Conservation (phyloP, 2,797 vertebrate genomes). For the Tachyglossus aculeatus region DNA sequence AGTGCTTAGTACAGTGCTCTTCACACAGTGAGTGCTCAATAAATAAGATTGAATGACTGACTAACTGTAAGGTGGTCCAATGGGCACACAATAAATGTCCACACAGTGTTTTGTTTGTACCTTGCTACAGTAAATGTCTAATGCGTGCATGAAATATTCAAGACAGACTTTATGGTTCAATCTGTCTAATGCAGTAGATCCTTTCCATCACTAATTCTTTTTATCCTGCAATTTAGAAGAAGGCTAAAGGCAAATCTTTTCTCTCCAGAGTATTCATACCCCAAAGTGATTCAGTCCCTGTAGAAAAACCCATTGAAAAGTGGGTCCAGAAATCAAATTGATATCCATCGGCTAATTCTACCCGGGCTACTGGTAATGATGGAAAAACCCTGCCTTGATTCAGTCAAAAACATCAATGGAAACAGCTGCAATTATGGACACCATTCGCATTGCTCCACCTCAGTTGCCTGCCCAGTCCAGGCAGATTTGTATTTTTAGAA, state of each 20-base stretch:
- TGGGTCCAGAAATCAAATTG: too few relatives aligned
- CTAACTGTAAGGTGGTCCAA: too few relatives aligned
- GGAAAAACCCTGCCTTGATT: neutral
- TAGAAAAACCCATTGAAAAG: neutral
- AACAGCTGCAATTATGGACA: neutral
- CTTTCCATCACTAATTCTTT: neutral
- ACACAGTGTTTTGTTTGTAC: too few relatives aligned
- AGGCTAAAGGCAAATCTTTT: neutral
- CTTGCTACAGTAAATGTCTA: too few relatives aligned
- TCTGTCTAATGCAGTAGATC: accelerated
- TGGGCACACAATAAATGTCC: too few relatives aligned
- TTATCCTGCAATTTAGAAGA: neutral
- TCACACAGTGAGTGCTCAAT: too few relatives aligned
- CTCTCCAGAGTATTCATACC: neutral
- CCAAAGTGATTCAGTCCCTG: neutral
- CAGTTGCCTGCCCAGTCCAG: accelerated
- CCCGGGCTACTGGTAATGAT: neutral
- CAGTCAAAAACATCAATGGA: neutral
- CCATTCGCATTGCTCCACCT: neutral
- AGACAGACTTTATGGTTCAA: neutral
- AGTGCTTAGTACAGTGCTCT: too few relatives aligned
- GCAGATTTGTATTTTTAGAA: neutral
- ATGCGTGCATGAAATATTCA: neutral
- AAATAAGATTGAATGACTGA: too few relatives aligned
- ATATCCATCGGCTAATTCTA: too few relatives aligned